phyloP scores from a whole-genome alignment of 2,113 vertebrate genomes.

The Halichoerus grypus region DNA sequence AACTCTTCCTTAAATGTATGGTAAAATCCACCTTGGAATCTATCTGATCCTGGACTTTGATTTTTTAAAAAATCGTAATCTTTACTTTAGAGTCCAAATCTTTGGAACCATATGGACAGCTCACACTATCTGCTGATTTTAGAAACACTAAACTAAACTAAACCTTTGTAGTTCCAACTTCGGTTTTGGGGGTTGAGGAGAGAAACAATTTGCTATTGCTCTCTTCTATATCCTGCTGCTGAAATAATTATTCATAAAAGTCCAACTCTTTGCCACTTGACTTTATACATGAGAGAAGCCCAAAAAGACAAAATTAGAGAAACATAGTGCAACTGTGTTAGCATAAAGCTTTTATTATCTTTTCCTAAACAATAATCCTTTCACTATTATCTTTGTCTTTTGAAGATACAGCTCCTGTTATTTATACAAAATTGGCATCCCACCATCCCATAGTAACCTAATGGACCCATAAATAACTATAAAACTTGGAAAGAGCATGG shows the following conservation, averaged over 20 bases:
- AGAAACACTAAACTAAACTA: background rate
- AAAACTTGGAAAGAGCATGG: background rate
- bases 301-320: background rate
- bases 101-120: background rate
- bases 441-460: background rate
- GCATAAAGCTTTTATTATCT: background rate
- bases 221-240: background rate
- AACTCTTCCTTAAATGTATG: background rate
- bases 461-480: background rate
- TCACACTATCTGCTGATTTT: background rate
- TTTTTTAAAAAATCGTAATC: background rate
- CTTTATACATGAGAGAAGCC: background rate
- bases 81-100: conserved; percentile 21
- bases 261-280: background rate
- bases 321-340: background rate
- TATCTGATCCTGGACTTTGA: background rate
- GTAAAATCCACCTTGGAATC: background rate
- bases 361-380: background rate
- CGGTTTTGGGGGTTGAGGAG: background rate
- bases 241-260: background rate
- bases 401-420: background rate
- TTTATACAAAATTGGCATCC: background rate
- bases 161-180: background rate
- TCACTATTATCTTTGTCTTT: background rate
- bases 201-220: background rate